Conservation (phyloP, 2,888 invertebrate species). For the Drosophila anomalata region DNA sequence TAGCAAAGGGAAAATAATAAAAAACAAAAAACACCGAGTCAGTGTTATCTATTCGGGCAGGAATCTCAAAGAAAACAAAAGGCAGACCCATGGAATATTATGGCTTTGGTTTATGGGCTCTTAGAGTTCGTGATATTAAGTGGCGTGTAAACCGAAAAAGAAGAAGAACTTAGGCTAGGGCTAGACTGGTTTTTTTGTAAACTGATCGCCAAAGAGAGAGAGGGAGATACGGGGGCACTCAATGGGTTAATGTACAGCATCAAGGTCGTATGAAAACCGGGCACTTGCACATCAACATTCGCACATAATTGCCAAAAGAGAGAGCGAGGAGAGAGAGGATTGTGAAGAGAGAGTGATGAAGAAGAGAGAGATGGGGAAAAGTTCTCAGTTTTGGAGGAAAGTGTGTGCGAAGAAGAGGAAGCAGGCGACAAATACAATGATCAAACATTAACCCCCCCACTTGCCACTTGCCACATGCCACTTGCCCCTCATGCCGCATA, state of each 20-base stretch:
- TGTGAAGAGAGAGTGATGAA: neutral
- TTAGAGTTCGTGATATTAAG: neutral
- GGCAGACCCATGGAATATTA: constrained; percentile 17
- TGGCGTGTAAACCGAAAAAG: neutral
- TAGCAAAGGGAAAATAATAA: constrained; percentile 5
- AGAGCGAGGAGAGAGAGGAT: neutral
- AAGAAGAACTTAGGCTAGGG: constrained; percentile 46
- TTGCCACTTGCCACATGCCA: neutral
- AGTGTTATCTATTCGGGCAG: constrained; percentile 32
- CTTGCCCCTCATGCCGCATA: constrained; percentile 7
- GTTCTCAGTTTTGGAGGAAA: constrained; percentile 69
- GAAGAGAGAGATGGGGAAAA: constrained; percentile 37
- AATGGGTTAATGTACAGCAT: constrained; percentile 76
- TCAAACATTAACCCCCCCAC: constrained; percentile 27
- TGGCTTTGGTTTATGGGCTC: too few relatives aligned
- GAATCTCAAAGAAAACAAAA: constrained; percentile 35
- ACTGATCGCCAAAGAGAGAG: constrained; percentile 51
- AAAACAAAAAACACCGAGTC: constrained; percentile 5
- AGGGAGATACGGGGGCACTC: constrained; percentile 53
- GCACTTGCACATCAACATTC: constrained; percentile 29
- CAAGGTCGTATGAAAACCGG: constrained; percentile 65
- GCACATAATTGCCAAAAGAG: constrained; percentile 23
- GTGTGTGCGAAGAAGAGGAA: constrained; percentile 30
- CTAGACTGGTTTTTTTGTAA: constrained; percentile 46
- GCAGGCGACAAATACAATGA: constrained; percentile 29